Conservation (phyloP, 2,888 invertebrate genomes). For the Lagria hirta region DNA sequence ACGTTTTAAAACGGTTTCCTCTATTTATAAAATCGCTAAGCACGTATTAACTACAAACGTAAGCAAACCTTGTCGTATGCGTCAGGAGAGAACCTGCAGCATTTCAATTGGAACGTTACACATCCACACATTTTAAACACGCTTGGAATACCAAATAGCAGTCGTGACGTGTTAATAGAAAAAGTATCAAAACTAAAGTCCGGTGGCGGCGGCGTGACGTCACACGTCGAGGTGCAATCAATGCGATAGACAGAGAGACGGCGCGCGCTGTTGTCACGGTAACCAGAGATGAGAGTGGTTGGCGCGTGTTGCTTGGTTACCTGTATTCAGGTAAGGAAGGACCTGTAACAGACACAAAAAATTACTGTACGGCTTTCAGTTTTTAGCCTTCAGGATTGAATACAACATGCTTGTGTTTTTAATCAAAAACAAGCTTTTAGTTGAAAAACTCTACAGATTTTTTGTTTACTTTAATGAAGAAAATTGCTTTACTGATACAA, state of each 20-base stretch:
- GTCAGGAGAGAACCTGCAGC: constrained; percentile 10
- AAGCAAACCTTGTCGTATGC: too few relatives aligned
- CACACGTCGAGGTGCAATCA: constrained; percentile 30
- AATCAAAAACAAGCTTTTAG: too few relatives aligned
- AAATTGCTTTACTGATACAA: too few relatives aligned
- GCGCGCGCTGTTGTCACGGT: constrained; percentile 29
- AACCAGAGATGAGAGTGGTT: constrained; percentile 21
- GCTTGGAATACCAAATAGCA: constrained; percentile 35
- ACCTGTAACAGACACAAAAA: constrained; percentile 14
- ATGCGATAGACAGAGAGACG: constrained; percentile 32
- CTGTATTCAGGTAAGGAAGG: constrained; percentile 22
- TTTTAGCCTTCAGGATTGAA: too few relatives aligned
- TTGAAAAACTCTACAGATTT: too few relatives aligned
- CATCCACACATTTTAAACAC: constrained; percentile 32
- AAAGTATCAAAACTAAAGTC: constrained; percentile 31
- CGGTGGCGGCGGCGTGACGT: constrained; percentile 28
- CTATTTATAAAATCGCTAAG: too few relatives aligned
- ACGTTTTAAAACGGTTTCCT: too few relatives aligned
- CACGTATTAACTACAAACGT: too few relatives aligned
- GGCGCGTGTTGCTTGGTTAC: constrained; percentile 28
- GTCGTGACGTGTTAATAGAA: constrained; percentile 31
- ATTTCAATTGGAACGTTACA: constrained; percentile 20
- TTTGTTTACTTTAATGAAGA: too few relatives aligned
- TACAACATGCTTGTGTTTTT: too few relatives aligned
- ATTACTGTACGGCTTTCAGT: too few relatives aligned